Percentiles rank a stretch among this genome's conserved stretches.
phyloP scores from a whole-genome alignment of 2,888 invertebrate genomes.

The Spodoptera littoralis region DNA sequence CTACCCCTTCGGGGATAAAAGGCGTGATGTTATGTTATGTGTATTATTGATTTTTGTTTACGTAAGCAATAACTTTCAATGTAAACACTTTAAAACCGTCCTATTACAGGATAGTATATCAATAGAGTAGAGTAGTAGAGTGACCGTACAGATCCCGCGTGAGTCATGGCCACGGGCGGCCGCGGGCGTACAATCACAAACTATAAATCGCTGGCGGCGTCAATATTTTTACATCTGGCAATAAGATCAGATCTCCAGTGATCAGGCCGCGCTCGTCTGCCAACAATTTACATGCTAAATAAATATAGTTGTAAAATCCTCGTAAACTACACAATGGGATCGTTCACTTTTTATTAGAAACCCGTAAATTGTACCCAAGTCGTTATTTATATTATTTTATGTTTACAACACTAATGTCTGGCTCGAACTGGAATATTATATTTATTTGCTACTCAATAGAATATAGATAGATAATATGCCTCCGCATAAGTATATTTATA shows the following conservation, averaged over 20 bases:
- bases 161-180: no score
- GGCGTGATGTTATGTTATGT: no score
- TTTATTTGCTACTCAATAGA: background rate
- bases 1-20: no score
- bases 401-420: slow-evolving; percentile 8
- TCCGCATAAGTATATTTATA: no score
- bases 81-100: no score
- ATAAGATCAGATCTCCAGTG: slow-evolving; percentile 20
- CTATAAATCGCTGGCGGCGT: no score
- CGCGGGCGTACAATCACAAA: no score
- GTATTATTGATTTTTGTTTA: no score
- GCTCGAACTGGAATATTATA: slow-evolving; percentile 20
- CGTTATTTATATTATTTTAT: slow-evolving; percentile 7
- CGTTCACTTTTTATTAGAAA: slow-evolving; percentile 43
- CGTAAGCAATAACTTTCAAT: no score
- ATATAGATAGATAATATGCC: slow-evolving; percentile 12
- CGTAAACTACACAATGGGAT: slow-evolving; percentile 39
- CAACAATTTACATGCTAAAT: slow-evolving; percentile 36
- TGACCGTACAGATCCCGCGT: no score
- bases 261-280: slow-evolving; percentile 38
- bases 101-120: no score
- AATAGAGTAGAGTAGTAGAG: no score
- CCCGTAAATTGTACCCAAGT: slow-evolving; percentile 5
- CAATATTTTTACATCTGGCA: slow-evolving; percentile 28
- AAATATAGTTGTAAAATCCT: slow-evolving; percentile 38